Evolutionary conservation across 2,888 invertebrate species (phyloP), one percentile per base, ranked within the genome.

Genomic region (Trissolcus brochymenae): DNA sequence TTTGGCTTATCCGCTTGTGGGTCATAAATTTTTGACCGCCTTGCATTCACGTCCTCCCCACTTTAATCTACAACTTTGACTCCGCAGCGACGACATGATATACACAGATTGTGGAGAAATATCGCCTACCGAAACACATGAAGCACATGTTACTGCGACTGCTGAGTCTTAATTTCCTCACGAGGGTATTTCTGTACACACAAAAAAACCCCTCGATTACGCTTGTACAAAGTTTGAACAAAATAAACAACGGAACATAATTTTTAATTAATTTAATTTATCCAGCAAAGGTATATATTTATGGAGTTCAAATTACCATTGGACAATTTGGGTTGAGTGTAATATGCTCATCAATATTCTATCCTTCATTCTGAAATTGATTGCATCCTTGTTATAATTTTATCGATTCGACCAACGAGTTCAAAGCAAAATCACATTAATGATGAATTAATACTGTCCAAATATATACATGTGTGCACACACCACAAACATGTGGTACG

Each of bases 21-120:
- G 64, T 64, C 55, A 72, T 78, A 78, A 78, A 78, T 78, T 75
- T 75, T 78, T 75, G 59, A 71, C 67, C 78, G 53, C 64, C 71
- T 21, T 75, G 64, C 72, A 75, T 75, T 43, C 57, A 65, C 60
- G 76, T 76, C 78, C 78, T 68, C 71, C 71, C 72, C 72, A 65
- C 76, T 73, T 76, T 76, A 79, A 76, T 79, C 73, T 76, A 79
- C 79, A 73, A 72, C 79, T 79, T 73, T 70, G 79, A 76, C 70
- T 76, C 65, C 49, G 57, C 66, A 59, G 71, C 75, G 72, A 64
- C 78, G 72, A 78, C 78, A 72, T 72, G 78, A 78, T 78, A 75
- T 75, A 75, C 75, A 75, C 71, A 66, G 71, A 75, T 78, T 66
- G 68, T 51, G 59, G 64, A 75, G 75, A 79, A 79, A 79, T 79